These are phyloP conservation scores for Falcunculus frontatus DNA, from an alignment of 2,113 vertebrate species.

Conservation along the genomic window DNA sequence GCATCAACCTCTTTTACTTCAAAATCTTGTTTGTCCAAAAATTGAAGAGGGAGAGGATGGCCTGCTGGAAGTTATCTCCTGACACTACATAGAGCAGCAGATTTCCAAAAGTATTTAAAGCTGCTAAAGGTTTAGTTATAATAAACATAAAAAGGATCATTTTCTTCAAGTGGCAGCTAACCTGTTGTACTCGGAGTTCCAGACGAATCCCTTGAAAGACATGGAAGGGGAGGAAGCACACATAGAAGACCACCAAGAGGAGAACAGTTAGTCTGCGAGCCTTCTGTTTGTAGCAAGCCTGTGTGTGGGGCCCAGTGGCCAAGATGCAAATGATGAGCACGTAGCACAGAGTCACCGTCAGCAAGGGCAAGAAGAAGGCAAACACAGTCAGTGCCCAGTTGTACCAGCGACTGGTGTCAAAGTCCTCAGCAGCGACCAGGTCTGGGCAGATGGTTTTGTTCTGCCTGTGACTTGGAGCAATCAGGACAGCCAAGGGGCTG, in stretches of 20 bases:
- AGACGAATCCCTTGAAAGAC: slow-evolving; percentile 41
- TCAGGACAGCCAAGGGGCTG: slow-evolving; percentile 56
- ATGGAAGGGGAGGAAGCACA: slow-evolving; percentile 74
- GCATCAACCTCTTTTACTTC: not conserved
- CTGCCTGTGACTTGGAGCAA: not conserved
- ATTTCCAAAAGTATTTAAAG: slow-evolving; percentile 78
- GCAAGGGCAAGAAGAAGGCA: slow-evolving; percentile 73
- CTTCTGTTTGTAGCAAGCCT: slow-evolving; percentile 37
- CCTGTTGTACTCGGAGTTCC: not conserved
- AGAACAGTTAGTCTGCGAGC: slow-evolving; percentile 68
- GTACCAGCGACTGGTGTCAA: slow-evolving; percentile 30
- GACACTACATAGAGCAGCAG: slow-evolving; percentile 75
- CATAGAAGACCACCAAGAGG: slow-evolving; percentile 70
- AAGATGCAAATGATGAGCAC: slow-evolving; percentile 60
- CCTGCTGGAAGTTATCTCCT: slow-evolving; percentile 72
- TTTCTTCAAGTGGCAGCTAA: slow-evolving; percentile 20
- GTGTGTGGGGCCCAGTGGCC: slow-evolving; percentile 32
- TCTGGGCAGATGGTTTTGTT: slow-evolving; percentile 60
- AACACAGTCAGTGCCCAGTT: slow-evolving; percentile 61
- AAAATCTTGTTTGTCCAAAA: not conserved
- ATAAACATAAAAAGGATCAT: slow-evolving; percentile 31
- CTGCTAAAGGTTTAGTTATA: slow-evolving; percentile 73
- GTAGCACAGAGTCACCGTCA: slow-evolving; percentile 73
- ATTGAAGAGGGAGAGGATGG: slow-evolving; percentile 43
- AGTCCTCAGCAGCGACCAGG: slow-evolving; percentile 44